Percentiles rank a stretch among this genome's conserved stretches.
Conservation (phyloP, 2,113 vertebrate species). For the Bufo gargarizans region DNA sequence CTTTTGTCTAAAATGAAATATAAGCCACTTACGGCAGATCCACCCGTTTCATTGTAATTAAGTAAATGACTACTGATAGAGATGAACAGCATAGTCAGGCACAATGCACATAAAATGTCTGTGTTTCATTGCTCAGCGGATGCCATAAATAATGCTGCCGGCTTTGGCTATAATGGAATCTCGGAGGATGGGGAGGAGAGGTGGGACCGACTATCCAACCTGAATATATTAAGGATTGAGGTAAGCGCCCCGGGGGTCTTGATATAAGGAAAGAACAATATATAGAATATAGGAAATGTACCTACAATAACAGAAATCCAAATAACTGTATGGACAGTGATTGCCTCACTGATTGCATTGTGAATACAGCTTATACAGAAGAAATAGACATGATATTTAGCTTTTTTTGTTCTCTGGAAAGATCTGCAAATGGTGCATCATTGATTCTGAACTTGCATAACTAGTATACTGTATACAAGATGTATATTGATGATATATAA, state of each 20-base stretch:
- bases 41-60: not conserved
- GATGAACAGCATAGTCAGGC: not conserved
- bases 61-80: not conserved
- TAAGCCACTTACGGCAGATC: not conserved
- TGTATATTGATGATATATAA: not conserved
- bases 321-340: not conserved
- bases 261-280: not conserved
- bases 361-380: too few relatives aligned
- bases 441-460: too few relatives aligned
- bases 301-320: not conserved
- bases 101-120: not conserved
- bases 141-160: constrained; percentile 60
- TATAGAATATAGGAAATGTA: too few relatives aligned
- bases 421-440: too few relatives aligned
- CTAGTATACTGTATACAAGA: not conserved
- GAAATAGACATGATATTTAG: too few relatives aligned
- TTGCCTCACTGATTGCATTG: not conserved
- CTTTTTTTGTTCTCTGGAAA: too few relatives aligned
- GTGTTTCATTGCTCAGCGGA: constrained; percentile 52
- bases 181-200: constrained; percentile 39
- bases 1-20: not conserved
- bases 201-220: constrained; percentile 59
- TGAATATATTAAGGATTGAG: constrained; percentile 59
- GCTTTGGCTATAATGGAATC: constrained; percentile 60
- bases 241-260: not conserved